These are phyloP conservation scores for Brachyptera risi DNA, from an alignment of 2,888 invertebrate species.

Conservation along the genomic window DNA sequence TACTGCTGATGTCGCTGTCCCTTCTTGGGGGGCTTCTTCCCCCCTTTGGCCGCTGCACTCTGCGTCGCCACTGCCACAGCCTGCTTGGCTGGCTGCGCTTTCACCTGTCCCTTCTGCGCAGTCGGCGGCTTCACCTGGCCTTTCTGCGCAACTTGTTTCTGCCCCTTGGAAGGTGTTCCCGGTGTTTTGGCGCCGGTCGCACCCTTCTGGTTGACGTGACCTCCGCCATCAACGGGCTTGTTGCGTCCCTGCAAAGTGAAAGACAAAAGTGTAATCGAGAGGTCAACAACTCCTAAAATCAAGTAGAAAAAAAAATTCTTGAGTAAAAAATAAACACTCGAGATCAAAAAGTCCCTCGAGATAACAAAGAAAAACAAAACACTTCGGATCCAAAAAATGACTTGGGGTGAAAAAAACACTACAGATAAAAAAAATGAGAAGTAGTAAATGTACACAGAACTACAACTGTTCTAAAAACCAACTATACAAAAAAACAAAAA, in stretches of 20 bases:
- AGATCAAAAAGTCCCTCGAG: too few species aligned
- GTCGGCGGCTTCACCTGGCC: conserved; percentile 63
- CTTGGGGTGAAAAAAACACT: too few species aligned
- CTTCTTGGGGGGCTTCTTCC: conserved; percentile 60
- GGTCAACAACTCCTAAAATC: too few species aligned
- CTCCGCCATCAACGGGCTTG: conserved; percentile 74
- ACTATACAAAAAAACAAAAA: too few species aligned
- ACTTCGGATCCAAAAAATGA: too few species aligned
- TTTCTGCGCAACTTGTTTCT: conserved; percentile 43
- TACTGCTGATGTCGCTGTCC: conserved; percentile 76
- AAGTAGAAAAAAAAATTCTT: too few species aligned
- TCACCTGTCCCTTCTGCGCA: conserved; percentile 71
- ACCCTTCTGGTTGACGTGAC: conserved; percentile 68
- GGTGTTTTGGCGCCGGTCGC: conserved; percentile 55
- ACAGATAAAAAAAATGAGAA: too few species aligned
- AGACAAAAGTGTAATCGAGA: too few species aligned
- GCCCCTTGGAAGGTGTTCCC: conserved; percentile 48
- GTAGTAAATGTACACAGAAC: too few species aligned
- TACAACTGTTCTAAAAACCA: too few species aligned
- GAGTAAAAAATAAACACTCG: too few species aligned
- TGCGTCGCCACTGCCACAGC: conserved; percentile 4
- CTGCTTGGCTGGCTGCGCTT: conserved; percentile 47
- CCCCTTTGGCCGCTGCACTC: conserved; percentile 52
- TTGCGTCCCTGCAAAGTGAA: conserved; percentile 63
- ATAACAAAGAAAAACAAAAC: too few species aligned